Evolutionary conservation across 2,888 invertebrate species (phyloP).

Genomic region (Coelogynopora nodosa): DNA sequence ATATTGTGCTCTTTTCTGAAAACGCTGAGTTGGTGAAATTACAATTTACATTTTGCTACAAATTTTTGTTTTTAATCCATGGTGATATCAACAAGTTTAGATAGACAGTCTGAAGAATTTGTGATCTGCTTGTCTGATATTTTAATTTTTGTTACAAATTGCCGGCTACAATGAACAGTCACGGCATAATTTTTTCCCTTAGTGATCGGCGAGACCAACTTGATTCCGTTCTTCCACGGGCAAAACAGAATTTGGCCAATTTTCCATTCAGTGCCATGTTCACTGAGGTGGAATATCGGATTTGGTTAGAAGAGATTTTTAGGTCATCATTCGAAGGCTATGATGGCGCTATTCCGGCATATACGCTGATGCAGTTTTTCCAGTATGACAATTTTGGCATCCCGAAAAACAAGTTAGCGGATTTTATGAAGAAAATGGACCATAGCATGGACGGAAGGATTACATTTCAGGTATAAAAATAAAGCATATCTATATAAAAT

Average conservation of each 20-base stretch:
- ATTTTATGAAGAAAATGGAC: not conserved
- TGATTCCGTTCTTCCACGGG: not conserved
- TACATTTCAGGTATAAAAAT: not conserved
- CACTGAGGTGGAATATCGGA: not conserved
- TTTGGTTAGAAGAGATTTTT: not conserved
- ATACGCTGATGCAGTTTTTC: not conserved
- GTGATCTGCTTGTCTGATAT: too few relatives aligned
- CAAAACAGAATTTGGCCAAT: not conserved
- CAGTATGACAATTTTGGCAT: not conserved
- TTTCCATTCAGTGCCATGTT: not conserved
- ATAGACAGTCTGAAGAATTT: too few relatives aligned
- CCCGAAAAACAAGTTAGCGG: not conserved
- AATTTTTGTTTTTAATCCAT: too few relatives aligned
- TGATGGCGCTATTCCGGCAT: not conserved
- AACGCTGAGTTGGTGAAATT: too few relatives aligned
- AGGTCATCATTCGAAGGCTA: not conserved
- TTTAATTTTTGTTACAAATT: too few relatives aligned
- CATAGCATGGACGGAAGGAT: not conserved
- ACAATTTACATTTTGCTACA: too few relatives aligned
- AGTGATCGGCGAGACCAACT: not conserved
- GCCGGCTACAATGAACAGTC: not conserved
- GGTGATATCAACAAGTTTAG: too few relatives aligned
- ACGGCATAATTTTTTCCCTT: not conserved
- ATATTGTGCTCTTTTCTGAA: too few relatives aligned
- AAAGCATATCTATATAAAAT: too few relatives aligned